Conservation (phyloP, 2,113 vertebrate species). For the Columba janthina region DNA sequence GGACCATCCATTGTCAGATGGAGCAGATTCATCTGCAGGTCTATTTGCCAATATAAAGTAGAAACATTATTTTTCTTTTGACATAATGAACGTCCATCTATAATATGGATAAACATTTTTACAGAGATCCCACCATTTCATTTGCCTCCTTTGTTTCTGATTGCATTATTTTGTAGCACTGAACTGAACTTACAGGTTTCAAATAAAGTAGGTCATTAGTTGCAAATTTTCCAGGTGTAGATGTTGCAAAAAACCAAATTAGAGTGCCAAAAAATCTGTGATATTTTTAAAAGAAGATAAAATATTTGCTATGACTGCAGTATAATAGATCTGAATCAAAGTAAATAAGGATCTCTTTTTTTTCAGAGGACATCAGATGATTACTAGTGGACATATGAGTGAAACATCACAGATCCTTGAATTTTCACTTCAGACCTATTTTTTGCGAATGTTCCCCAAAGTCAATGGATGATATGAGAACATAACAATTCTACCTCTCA, state of each 20-base stretch:
- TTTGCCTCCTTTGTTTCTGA: background rate
- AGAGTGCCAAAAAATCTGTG: background rate
- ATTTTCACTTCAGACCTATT: background rate
- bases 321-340: background rate
- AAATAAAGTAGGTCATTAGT: background rate
- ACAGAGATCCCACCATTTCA: background rate
- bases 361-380: background rate
- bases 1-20: background rate
- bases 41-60: background rate
- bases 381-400: background rate
- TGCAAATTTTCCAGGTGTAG: background rate
- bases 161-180: background rate
- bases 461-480: background rate
- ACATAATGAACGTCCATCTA: background rate
- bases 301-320: background rate
- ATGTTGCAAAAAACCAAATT: background rate
- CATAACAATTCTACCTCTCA: background rate
- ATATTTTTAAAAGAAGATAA: background rate
- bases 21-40: background rate
- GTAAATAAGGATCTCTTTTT: background rate
- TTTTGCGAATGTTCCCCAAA: background rate
- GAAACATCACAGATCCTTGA: background rate
- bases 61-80: constrained; percentile 28
- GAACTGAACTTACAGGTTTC: background rate
- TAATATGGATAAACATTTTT: background rate